phyloP scores from a whole-genome alignment of 1,140 invertebrate species.

The Euwallacea similis region DNA sequence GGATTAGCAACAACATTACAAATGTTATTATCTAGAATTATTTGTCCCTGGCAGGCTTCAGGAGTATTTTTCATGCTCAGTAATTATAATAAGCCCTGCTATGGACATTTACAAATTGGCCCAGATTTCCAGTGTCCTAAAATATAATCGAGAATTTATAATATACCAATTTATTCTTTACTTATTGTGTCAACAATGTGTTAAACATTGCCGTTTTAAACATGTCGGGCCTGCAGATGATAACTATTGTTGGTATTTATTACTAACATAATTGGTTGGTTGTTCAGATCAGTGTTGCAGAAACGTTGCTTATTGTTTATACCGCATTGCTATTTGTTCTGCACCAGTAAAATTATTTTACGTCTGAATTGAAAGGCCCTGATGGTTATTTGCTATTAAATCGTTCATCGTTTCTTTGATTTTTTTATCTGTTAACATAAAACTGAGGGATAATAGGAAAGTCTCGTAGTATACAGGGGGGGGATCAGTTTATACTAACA shows the following conservation, averaged over 20 bases:
- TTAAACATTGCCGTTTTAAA: neutral
- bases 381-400: no score
- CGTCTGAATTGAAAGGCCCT: no score
- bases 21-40: no score
- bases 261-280: slow-evolving; percentile 9
- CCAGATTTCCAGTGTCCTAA: neutral
- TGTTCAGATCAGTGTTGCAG: slow-evolving; percentile 3
- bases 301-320: slow-evolving; percentile 3
- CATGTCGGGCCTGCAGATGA: neutral
- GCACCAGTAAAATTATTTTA: no score
- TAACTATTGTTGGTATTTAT: slow-evolving; percentile 14
- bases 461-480: no score
- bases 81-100: neutral
- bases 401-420: no score
- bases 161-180: slow-evolving; percentile 5
- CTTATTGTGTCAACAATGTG: neutral
- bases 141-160: slow-evolving; percentile 2
- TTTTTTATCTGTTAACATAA: no score
- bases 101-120: neutral
- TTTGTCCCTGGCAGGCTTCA: no score
- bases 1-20: no score
- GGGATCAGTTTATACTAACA: no score
- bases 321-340: no score
- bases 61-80: neutral
- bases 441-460: no score